phyloP scores from a whole-genome alignment of 2,113 vertebrate genomes.

The Myotis brandtii region DNA sequence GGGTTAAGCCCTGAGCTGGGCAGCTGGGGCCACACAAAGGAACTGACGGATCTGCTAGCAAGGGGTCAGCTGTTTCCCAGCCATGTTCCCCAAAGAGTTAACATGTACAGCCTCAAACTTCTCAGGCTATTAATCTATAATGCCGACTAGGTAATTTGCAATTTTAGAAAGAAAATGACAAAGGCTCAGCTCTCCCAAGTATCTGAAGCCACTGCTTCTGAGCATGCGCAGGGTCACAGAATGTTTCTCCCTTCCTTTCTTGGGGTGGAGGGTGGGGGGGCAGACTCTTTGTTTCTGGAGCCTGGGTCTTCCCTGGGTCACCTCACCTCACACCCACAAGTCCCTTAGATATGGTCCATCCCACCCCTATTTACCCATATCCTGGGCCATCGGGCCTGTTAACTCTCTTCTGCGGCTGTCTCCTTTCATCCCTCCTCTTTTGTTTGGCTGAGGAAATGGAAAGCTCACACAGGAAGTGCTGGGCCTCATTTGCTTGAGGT shows the following conservation, averaged over 20 bases:
- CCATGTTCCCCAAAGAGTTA: constrained; percentile 76
- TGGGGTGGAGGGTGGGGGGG: neutral
- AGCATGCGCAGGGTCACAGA: constrained; percentile 76
- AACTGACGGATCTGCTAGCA: constrained; percentile 6
- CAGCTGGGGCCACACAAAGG: constrained; percentile 37
- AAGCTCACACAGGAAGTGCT: constrained; percentile 89
- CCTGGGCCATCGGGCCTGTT: constrained; percentile 28
- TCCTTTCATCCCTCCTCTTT: constrained; percentile 73
- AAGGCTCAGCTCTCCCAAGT: constrained; percentile 79
- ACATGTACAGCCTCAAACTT: constrained; percentile 70
- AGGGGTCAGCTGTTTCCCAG: constrained; percentile 32
- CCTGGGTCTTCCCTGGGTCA: constrained; percentile 75
- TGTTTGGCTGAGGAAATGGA: constrained; percentile 88
- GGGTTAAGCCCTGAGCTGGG: constrained; percentile 41
- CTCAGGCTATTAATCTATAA: constrained; percentile 82
- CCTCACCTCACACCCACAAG: neutral
- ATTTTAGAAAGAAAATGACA: constrained; percentile 81
- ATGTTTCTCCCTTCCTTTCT: constrained; percentile 77
- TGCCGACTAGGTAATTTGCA: constrained; percentile 83
- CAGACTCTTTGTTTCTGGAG: constrained; percentile 67
- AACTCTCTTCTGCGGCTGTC: constrained; percentile 50
- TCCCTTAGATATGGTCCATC: constrained; percentile 32
- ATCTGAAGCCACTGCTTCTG: constrained; percentile 73
- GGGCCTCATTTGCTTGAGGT: constrained; percentile 87
- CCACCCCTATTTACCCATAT: constrained; percentile 23